These are phyloP conservation scores for Copsychus sechellarum DNA, from an alignment of 2,113 vertebrate species.

Conservation along the genomic window DNA sequence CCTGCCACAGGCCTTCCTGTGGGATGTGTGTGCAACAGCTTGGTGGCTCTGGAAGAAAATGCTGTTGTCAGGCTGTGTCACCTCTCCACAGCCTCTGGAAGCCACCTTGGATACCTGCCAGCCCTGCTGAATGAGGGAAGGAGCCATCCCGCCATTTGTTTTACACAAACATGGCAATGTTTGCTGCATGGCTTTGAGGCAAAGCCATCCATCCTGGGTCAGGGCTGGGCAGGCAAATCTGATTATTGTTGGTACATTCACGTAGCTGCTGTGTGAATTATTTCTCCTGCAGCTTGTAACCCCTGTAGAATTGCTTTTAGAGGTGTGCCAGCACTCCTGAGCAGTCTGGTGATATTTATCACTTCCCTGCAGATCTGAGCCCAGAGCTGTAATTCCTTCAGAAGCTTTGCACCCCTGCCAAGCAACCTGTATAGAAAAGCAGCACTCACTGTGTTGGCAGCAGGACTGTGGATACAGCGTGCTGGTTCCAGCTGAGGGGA, in stretches of 20 bases:
- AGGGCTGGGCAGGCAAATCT: neutral
- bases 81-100: neutral
- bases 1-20: neutral
- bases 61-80: accelerated
- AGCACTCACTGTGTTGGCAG: neutral
- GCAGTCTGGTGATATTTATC: neutral
- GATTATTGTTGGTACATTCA: neutral
- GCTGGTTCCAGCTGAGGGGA: neutral
- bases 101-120: neutral
- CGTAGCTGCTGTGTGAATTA: neutral
- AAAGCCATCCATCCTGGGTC: neutral
- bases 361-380: neutral
- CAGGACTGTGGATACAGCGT: neutral
- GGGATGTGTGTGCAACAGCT: neutral
- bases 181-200: neutral
- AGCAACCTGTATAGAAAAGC: neutral
- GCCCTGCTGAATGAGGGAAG: neutral
- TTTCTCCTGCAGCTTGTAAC: neutral
- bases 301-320: neutral
- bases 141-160: neutral
- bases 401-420: neutral
- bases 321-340: neutral
- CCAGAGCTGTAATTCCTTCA: neutral
- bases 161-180: neutral
- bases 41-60: neutral